Evolutionary conservation across 2,797 vertebrate species (phyloP), one percentile per base, ranked within the genome.

Genomic region (Chiroxiphia lanceolata): DNA sequence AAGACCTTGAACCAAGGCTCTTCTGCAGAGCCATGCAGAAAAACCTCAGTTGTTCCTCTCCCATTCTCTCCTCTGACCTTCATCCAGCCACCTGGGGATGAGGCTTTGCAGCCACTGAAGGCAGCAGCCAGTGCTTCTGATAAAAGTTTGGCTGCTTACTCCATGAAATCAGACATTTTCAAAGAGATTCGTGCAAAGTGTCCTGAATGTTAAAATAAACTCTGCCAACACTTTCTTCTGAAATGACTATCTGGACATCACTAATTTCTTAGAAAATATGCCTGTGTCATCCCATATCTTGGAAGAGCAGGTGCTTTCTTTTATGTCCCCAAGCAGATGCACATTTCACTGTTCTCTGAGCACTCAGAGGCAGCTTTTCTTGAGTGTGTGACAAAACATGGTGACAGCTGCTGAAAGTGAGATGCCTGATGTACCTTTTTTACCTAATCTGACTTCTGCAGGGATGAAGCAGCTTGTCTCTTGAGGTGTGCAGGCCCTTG

Each of bases 261-360:
- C 69, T 89, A 81, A 94, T 83, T 94, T 92, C 81, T 89, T 75
- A 47, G 71, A 54, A 89, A 92, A 84, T 65, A 89, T 1, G n/a
- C 45, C 68, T 38, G 18, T 79, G 48, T 63, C 82, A 86, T 64
- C 34, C 67, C 10, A 0, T 78, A 89, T 90, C 94, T 91, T 3
- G 1, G 84, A 77, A 90, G 82, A 96, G 83, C 88, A 89, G 80
- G 80, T 74, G 87, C 67, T 75, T 93, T 79, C 79, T 90, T 94
- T 95, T 45, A 77, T 64, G 88, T 93, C 63, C 51, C 69, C 36
- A 68, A 86, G 94, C 92, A 96, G 94, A 94, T 89, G 88, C 48
- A 65, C 59, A 36, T 94, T 94, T 93, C 75, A 68, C 69, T 72
- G 81, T 56, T 91, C 65, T 42, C 81, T 75, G 83, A 90, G 85